These are phyloP conservation scores for Vidua macroura DNA, from an alignment of 2,113 vertebrate species.

Conservation along the genomic window DNA sequence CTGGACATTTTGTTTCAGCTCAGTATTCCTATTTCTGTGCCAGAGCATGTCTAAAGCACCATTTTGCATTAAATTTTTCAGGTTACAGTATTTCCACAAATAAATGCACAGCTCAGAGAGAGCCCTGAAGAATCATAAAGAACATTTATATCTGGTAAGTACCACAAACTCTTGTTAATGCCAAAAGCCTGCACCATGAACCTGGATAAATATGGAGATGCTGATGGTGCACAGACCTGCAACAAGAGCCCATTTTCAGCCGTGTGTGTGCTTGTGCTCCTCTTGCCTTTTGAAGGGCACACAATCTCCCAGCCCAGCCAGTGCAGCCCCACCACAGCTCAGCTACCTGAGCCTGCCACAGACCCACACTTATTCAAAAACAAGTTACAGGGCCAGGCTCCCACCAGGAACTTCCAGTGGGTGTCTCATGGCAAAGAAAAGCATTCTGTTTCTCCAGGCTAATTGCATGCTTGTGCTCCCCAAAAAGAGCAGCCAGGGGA, in stretches of 20 bases:
- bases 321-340: background rate
- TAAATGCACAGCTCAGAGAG: background rate
- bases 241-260: background rate
- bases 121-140: background rate
- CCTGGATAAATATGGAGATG: background rate
- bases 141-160: background rate
- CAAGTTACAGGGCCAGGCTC: background rate
- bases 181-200: background rate
- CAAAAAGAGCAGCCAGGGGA: background rate
- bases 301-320: background rate
- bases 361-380: background rate
- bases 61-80: background rate
- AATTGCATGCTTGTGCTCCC: background rate
- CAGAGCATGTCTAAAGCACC: background rate
- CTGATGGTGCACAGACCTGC: background rate
- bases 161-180: background rate
- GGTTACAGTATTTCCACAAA: background rate
- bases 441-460: background rate
- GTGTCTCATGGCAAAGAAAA: background rate
- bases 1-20: background rate
- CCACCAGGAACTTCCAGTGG: background rate
- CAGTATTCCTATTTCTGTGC: background rate
- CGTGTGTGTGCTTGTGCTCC: rapidly evolving
- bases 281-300: background rate
- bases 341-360: background rate